Conservation (phyloP, 1,140 invertebrate genomes). For the Drosophila kohkoa region DNA sequence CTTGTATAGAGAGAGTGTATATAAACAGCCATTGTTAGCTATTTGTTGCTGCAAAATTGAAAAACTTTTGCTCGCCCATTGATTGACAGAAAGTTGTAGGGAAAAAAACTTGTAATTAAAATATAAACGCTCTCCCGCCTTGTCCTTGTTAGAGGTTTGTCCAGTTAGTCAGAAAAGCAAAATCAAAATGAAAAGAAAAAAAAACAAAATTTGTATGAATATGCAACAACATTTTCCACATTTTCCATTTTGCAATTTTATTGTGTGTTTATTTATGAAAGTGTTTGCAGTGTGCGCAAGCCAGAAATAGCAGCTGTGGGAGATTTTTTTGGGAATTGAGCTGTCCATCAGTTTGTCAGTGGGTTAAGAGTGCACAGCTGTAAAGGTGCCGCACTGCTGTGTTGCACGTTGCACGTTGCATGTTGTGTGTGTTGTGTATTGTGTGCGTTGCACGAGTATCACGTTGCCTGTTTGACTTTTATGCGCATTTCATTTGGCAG, state of each 20-base stretch:
- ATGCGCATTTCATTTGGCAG: constrained; percentile 75
- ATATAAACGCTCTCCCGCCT: constrained; percentile 54
- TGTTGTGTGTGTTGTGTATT: background rate
- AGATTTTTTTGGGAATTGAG: constrained; percentile 30
- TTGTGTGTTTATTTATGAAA: constrained; percentile 72
- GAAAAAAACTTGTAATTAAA: constrained; percentile 68
- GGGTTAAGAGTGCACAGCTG: constrained; percentile 23
- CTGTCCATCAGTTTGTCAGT: constrained; percentile 45
- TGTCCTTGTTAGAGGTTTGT: background rate
- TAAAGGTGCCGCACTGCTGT: background rate
- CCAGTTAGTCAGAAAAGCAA: too few species aligned
- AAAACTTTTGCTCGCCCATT: constrained; percentile 64
- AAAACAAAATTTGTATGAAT: background rate
- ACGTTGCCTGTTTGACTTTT: constrained; percentile 55
- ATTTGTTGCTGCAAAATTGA: constrained; percentile 81
- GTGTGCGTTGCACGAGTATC: constrained; percentile 16
- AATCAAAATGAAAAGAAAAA: too few species aligned
- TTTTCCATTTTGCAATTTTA: constrained; percentile 46
- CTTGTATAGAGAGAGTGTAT: constrained; percentile 22
- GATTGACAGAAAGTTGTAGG: constrained; percentile 56
- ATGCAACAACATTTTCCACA: constrained; percentile 12
- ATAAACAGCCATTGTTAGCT: constrained; percentile 76
- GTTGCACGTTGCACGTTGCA: background rate
- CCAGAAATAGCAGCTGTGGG: constrained; percentile 8
- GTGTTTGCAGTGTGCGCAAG: constrained; percentile 39